phyloP scores from a whole-genome alignment of 2,888 invertebrate species.

The Oligia fasciuncula region DNA sequence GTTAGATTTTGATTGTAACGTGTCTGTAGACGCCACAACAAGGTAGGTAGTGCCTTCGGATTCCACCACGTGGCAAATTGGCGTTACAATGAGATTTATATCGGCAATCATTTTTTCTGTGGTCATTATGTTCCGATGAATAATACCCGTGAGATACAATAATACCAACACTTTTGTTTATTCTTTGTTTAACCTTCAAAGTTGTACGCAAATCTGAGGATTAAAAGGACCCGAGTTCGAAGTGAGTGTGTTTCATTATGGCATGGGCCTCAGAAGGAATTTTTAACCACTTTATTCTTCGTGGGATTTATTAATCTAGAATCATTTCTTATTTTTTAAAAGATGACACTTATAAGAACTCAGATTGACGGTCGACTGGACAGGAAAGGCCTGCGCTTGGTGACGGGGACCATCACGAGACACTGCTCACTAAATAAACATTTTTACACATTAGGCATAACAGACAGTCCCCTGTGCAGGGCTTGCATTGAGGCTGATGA shows the following conservation, averaged over 20 bases:
- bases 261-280: not conserved
- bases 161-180: conserved; percentile 44
- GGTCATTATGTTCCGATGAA: conserved; percentile 56
- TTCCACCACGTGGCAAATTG: conserved; percentile 63
- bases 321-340: conserved; percentile 1
- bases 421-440: no score
- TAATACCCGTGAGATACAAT: conserved; percentile 59
- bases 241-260: not conserved
- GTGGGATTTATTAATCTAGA: not conserved
- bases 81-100: conserved; percentile 60
- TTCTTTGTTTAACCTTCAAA: conserved; percentile 42
- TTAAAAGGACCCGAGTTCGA: conserved; percentile 25
- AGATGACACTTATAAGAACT: not conserved
- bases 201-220: conserved; percentile 11
- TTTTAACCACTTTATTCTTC: not conserved
- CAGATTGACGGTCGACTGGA: no score
- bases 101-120: conserved; percentile 55
- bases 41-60: conserved; percentile 46
- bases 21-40: conserved; percentile 42
- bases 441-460: no score
- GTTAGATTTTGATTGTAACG: conserved; percentile 62
- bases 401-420: no score
- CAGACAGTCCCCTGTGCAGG: no score
- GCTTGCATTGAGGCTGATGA: no score
- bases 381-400: no score